These are phyloP conservation scores for Lota lota DNA, from an alignment of 2,113 vertebrate genomes.

Conservation along the genomic window DNA sequence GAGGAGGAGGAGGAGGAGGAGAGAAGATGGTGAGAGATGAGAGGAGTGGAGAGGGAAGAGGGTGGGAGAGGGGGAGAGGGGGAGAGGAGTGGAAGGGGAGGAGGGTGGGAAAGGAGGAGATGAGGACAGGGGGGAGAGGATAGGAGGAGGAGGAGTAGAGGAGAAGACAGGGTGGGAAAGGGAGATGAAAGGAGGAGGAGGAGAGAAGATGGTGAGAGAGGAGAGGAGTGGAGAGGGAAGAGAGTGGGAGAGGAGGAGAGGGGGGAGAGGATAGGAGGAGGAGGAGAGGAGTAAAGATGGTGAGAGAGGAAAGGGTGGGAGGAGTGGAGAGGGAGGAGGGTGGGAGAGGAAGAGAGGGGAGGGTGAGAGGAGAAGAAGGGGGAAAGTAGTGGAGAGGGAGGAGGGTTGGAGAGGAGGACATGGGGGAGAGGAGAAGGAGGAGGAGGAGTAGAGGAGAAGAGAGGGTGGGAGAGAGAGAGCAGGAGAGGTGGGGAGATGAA, in stretches of 20 bases:
- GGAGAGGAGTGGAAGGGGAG: slow-evolving; percentile 19
- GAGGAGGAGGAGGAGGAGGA: background rate
- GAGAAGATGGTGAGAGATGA: background rate
- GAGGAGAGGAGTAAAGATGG: too few species aligned
- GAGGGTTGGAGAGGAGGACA: slow-evolving; percentile 12
- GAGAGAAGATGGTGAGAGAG: slow-evolving; percentile 29
- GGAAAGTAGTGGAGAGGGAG: background rate
- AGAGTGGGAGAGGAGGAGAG: background rate
- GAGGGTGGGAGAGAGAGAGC: background rate
- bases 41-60: slow-evolving; percentile 37
- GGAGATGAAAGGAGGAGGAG: background rate
- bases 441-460: slow-evolving; percentile 26
- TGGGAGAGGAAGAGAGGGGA: too few species aligned
- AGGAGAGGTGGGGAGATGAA: too few species aligned
- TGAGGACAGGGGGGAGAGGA: background rate
- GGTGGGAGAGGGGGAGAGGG: slow-evolving; percentile 12
- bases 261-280: too few species aligned
- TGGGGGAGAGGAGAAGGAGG: slow-evolving; percentile 16
- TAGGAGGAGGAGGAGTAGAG: background rate
- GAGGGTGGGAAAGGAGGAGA: slow-evolving; percentile 32
- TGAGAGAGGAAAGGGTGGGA: too few species aligned
- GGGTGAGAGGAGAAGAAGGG: too few species aligned
- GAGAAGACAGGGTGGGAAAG: slow-evolving; percentile 1
- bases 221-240: slow-evolving; percentile 35
- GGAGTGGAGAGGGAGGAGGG: too few species aligned